Percentiles rank a stretch among this genome's conserved stretches.
These are phyloP conservation scores for Cyclura pinguis DNA, from an alignment of 2,797 vertebrate species.

Conservation along the genomic window DNA sequence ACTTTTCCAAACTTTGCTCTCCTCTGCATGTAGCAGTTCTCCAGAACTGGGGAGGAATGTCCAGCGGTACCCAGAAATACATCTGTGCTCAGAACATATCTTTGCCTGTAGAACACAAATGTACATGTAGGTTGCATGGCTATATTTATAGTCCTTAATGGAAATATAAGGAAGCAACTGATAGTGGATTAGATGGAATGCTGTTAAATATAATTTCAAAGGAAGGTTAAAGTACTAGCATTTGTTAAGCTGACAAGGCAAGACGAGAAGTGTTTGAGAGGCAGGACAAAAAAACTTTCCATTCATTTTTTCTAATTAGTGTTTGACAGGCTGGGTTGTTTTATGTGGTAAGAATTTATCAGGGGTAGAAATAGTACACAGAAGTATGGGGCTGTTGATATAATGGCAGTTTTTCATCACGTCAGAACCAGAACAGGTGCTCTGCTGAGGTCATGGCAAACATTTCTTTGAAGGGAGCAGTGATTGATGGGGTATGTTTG, in stretches of 20 bases:
- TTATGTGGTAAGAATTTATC: conserved; percentile 39
- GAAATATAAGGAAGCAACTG: not conserved
- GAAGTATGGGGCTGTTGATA: conserved; percentile 9
- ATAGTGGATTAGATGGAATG: not conserved
- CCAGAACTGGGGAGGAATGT: not conserved
- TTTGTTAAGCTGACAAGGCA: conserved; percentile 18
- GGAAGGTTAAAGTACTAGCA: conserved; percentile 26
- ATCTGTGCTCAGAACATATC: not conserved
- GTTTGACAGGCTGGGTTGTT: conserved; percentile 20
- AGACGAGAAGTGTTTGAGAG: conserved; percentile 7
- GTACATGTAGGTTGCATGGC: not conserved
- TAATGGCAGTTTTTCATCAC: conserved; percentile 17
- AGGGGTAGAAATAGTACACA: conserved; percentile 45
- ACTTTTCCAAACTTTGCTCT: too few relatives aligned
- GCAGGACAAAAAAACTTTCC: not conserved
- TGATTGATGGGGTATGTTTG: conserved; percentile 10
- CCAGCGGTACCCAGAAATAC: not conserved
- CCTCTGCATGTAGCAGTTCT: not conserved
- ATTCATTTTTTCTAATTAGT: conserved; percentile 4
- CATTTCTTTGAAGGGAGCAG: not conserved
- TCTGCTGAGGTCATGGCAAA: conserved; percentile 33
- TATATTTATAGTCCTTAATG: not conserved
- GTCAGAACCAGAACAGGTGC: conserved; percentile 23
- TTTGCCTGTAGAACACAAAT: not conserved
- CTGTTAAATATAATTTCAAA: conserved; percentile 17